A percentile compares a stretch with the other conserved stretches of the same genome.
phyloP scores from a whole-genome alignment of 92 coral and sea anemone species.

The Parazoanthus darwini region DNA sequence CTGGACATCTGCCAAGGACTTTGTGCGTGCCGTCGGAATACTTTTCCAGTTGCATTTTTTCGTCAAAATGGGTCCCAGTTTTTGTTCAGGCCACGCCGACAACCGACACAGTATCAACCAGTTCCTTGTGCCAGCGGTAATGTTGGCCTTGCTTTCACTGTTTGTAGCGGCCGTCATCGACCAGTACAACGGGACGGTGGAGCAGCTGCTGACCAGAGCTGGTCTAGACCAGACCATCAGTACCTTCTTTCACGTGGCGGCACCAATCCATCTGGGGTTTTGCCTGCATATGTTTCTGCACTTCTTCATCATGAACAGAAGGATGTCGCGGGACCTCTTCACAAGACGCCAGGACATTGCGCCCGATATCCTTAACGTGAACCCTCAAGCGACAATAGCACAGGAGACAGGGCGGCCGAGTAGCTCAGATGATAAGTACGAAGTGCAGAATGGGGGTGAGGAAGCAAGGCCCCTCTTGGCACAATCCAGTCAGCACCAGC shows the following conservation, averaged over 20 bases:
- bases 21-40: slow-evolving; percentile 61
- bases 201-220: slow-evolving; percentile 52
- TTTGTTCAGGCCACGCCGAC: slow-evolving; percentile 56
- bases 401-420: slow-evolving; percentile 9
- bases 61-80: slow-evolving; percentile 85
- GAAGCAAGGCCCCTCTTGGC: slow-evolving; percentile 20
- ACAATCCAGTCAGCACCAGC: neutral
- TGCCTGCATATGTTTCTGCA: slow-evolving; percentile 85
- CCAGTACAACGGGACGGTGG: slow-evolving; percentile 77
- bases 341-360: neutral
- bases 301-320: slow-evolving; percentile 72
- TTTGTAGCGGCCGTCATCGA: slow-evolving; percentile 69
- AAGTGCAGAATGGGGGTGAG: neutral
- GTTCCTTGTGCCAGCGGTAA: slow-evolving; percentile 67
- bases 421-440: neutral
- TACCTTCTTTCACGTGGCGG: slow-evolving; percentile 66
- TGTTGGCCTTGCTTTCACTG: slow-evolving; percentile 71
- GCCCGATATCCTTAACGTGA: neutral
- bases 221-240: slow-evolving; percentile 52
- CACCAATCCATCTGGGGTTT: slow-evolving; percentile 82
- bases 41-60: slow-evolving; percentile 80
- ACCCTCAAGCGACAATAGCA: neutral
- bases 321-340: slow-evolving; percentile 27
- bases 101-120: slow-evolving; percentile 52
- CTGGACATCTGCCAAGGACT: slow-evolving; percentile 71